Conservation (phyloP, 1,140 invertebrate species). For the Venturia canescens region DNA sequence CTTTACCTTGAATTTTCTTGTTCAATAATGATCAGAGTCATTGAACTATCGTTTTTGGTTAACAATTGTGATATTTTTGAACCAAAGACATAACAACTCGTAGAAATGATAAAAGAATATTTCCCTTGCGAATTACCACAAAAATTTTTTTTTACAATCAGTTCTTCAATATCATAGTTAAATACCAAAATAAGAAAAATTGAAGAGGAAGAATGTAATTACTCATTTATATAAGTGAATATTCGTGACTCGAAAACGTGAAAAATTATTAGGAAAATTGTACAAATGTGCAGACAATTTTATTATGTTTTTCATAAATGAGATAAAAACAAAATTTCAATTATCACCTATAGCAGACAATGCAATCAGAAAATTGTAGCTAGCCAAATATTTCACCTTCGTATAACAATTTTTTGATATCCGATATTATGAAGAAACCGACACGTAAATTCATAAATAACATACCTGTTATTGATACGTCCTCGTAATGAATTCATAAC, state of each 20-base stretch:
- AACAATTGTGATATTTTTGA: too few species aligned
- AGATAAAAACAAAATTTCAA: background rate
- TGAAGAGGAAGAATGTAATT: too few species aligned
- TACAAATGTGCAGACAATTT: too few species aligned
- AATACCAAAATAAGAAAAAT: too few species aligned
- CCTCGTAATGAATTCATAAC: conserved; percentile 51
- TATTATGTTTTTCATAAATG: background rate
- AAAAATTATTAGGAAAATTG: background rate
- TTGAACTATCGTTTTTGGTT: too few species aligned
- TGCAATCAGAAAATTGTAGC: background rate
- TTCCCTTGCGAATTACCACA: too few species aligned
- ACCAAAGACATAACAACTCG: too few species aligned
- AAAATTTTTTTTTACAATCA: too few species aligned
- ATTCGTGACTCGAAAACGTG: background rate
- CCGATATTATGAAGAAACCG: background rate
- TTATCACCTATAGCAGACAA: background rate
- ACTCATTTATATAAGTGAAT: background rate
- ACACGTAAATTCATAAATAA: background rate
- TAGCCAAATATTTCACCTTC: background rate
- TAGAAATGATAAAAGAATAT: too few species aligned
- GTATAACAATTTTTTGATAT: background rate
- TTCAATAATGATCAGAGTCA: too few species aligned
- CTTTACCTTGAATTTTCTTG: background rate
- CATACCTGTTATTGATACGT: background rate
- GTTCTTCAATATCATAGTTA: too few species aligned